A percentile compares a stretch with the other conserved stretches of the same genome.
Evolutionary conservation across 2,888 invertebrate genomes (phyloP).

Genomic region (Drosophila histrio): DNA sequence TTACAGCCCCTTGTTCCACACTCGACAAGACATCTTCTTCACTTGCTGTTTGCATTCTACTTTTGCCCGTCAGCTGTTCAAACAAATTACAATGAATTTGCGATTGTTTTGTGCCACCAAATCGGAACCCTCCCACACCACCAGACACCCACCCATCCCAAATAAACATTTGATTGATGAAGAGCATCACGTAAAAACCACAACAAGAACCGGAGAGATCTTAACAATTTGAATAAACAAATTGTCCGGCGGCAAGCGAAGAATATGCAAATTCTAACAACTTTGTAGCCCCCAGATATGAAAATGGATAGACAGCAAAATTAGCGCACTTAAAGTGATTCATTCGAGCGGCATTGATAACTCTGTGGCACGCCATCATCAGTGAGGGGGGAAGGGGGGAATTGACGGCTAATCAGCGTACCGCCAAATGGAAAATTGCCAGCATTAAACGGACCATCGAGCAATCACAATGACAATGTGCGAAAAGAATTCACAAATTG

Average conservation of each 20-base stretch:
- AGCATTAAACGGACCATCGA: slow-evolving; percentile 39
- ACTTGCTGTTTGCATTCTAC: slow-evolving; percentile 40
- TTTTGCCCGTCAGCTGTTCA: slow-evolving; percentile 67
- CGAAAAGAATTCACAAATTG: slow-evolving; percentile 31
- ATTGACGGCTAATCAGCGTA: slow-evolving; percentile 38
- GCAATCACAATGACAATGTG: slow-evolving; percentile 35
- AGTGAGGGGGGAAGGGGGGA: neutral
- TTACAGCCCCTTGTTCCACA: neutral
- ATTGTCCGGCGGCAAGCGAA: slow-evolving; percentile 35
- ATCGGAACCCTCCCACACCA: neutral
- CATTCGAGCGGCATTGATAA: slow-evolving; percentile 66
- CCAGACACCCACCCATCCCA: neutral
- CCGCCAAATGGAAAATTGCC: slow-evolving; percentile 41
- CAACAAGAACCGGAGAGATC: slow-evolving; percentile 46
- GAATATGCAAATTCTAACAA: slow-evolving; percentile 51
- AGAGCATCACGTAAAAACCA: slow-evolving; percentile 47
- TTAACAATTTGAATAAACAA: slow-evolving; percentile 69
- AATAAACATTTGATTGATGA: slow-evolving; percentile 74
- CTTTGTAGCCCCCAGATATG: slow-evolving; percentile 26
- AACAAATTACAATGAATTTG: slow-evolving; percentile 78
- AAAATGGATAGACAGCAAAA: slow-evolving; percentile 46
- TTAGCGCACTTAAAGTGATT: slow-evolving; percentile 69
- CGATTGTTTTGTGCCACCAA: slow-evolving; percentile 61
- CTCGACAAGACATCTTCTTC: slow-evolving; percentile 8
- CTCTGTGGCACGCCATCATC: slow-evolving; percentile 65